A percentile compares a stretch with the other conserved stretches of the same genome.
phyloP scores from a whole-genome alignment of 53 echinoderm and acorn worm genomes.

The Zoroaster sp. region DNA sequence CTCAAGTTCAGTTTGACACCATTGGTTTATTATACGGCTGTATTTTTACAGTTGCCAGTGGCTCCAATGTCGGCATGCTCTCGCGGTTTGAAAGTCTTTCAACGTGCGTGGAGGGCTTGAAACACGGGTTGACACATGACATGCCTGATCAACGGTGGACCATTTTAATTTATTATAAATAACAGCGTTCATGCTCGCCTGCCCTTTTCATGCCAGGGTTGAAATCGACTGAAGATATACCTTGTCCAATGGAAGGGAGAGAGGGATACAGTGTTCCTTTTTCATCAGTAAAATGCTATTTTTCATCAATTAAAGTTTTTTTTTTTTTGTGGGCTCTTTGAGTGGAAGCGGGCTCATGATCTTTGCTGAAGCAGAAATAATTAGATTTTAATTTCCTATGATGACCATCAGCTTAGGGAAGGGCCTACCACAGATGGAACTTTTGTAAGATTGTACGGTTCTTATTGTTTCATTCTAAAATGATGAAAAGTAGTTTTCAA shows the following conservation, averaged over 20 bases:
- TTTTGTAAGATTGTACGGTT: no score
- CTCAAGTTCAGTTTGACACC: constrained; percentile 35
- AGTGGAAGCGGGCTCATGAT: no score
- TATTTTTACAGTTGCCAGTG: constrained; percentile 58
- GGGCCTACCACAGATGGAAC: no score
- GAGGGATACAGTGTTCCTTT: background rate
- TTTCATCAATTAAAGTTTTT: background rate
- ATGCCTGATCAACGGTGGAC: background rate
- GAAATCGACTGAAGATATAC: background rate
- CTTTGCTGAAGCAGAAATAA: no score
- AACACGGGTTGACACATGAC: background rate
- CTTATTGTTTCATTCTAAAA: no score
- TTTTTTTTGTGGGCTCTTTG: no score
- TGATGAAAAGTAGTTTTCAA: no score
- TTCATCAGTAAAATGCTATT: background rate
- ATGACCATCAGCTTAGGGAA: no score
- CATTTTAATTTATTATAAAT: background rate
- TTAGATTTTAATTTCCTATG: no score
- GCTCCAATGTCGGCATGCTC: background rate
- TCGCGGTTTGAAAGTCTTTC: constrained; percentile 4
- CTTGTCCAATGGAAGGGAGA: background rate
- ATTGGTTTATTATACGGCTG: constrained; percentile 5
- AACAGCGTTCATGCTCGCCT: background rate
- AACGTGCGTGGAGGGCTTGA: background rate
- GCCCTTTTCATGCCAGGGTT: background rate